Evolutionary conservation across 2,888 invertebrate species (phyloP), one percentile per base, ranked within the genome.

Genomic region (Drosophila siamana): DNA sequence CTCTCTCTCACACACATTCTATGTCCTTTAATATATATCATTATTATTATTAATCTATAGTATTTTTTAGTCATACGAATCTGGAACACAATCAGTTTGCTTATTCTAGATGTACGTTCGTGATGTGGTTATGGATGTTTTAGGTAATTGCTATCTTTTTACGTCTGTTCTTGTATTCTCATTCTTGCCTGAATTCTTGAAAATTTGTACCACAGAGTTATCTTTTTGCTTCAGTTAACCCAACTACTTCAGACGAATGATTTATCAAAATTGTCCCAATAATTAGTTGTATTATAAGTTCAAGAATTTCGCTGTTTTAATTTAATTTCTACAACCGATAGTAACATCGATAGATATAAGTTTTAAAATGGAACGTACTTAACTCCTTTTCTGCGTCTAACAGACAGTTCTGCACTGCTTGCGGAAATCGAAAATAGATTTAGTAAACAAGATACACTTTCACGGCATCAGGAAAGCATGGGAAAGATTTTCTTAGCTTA

Each of bases 401-500:
- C 88, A 88, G 68, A 48, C 70, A 83, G 84, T 86, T 74, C 41
- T 73, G 74, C 70, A 68, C 69, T 55, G 48, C 78, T 80, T 82
- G 24, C 43, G 28, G 52, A 36, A 54, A 51, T 47, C 54, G 44
- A 2, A 48, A 44, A 13, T 19, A 64, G 6, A 38, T 16, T 9
- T 8, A 43, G 24, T n/a, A 40, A 15, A 11, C 4, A n/a, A 40
- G 43, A 44, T 56, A 24, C 24, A 22, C 11, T n/a, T n/a, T 40
- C 13, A 24, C 22, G 4, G 16, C 50, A 36, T 41, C 24, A 44
- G 9, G 36, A 51, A 69, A 65, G 61, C 85, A 74, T 81, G 87
- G 83, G 62, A 86, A 87, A 78, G 55, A 54, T 70, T 77, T 86
- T 77, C 69, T 63, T 63, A 62, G 88, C 70, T 71, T 86, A 80